phyloP scores from a whole-genome alignment of 92 coral and sea anemone genomes.

The Isaurus tuberculatus region DNA sequence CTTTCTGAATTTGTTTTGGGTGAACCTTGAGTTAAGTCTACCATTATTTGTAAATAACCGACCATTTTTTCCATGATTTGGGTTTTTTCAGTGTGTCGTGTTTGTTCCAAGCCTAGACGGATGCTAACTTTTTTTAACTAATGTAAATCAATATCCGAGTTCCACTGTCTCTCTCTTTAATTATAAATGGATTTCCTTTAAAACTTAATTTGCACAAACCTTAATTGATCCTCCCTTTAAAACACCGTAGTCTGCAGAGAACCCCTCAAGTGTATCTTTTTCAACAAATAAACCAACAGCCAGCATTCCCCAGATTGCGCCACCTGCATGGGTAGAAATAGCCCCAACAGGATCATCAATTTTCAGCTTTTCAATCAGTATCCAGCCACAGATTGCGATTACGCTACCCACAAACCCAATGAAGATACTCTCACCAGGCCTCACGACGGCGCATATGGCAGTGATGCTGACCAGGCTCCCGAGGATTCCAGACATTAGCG shows the following conservation, averaged over 20 bases:
- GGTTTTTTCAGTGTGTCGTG: too few relatives aligned
- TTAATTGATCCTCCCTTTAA: conserved; percentile 78
- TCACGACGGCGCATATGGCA: conserved; percentile 92
- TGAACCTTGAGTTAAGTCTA: too few relatives aligned
- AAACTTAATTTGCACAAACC: conserved; percentile 15
- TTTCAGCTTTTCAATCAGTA: conserved; percentile 65
- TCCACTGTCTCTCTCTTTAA: too few relatives aligned
- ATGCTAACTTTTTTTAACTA: too few relatives aligned
- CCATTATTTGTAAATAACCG: too few relatives aligned
- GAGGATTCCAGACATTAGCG: conserved; percentile 83
- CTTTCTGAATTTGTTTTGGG: too few relatives aligned
- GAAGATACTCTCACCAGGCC: conserved; percentile 90
- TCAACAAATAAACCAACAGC: conserved; percentile 91
- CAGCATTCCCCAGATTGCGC: conserved; percentile 88
- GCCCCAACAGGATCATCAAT: conserved; percentile 93
- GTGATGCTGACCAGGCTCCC: conserved; percentile 95
- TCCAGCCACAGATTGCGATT: conserved; percentile 83
- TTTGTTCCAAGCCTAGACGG: too few relatives aligned
- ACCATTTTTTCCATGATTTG: too few relatives aligned
- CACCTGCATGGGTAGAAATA: conserved; percentile 84
- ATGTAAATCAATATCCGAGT: too few relatives aligned
- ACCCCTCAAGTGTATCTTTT: conserved; percentile 73
- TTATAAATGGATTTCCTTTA: neutral
- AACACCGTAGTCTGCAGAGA: conserved; percentile 80
- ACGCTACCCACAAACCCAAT: conserved; percentile 85